phyloP scores from a whole-genome alignment of 2,888 invertebrate species.

The Agriopis marginaria region DNA sequence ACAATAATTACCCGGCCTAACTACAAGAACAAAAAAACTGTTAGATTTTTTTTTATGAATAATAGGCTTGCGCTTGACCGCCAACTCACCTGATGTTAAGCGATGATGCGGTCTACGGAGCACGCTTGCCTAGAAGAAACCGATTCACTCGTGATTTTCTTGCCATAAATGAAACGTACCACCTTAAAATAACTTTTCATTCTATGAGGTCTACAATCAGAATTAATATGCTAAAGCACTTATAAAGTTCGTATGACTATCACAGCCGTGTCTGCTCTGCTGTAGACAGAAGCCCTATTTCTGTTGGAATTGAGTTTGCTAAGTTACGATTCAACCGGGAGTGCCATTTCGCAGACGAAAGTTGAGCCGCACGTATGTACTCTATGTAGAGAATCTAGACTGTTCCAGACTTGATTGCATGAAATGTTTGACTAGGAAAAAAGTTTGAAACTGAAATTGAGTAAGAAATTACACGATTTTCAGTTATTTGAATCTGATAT shows the following conservation, averaged over 20 bases:
- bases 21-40: no score
- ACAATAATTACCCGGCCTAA: no score
- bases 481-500: neutral
- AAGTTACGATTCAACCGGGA: constrained; percentile 32
- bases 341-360: constrained; percentile 31
- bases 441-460: constrained; percentile 13
- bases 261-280: constrained; percentile 25
- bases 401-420: constrained; percentile 13
- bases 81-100: no score
- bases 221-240: constrained; percentile 30
- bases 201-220: neutral
- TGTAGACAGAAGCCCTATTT: constrained; percentile 28
- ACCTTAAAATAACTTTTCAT: neutral
- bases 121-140: no score
- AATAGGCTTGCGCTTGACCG: no score
- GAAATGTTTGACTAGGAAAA: constrained; percentile 21
- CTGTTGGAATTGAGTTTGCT: constrained; percentile 34
- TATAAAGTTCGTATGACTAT: constrained; percentile 28
- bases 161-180: no score
- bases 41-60: no score
- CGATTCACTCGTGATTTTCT: no score
- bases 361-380: constrained; percentile 27
- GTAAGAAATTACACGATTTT: neutral
- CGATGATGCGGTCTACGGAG: no score
- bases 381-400: constrained; percentile 15